Base-by-base conservation (phyloP, 2,797 vertebrate genomes). In the Myoxocephalus aenaeus region DNA sequence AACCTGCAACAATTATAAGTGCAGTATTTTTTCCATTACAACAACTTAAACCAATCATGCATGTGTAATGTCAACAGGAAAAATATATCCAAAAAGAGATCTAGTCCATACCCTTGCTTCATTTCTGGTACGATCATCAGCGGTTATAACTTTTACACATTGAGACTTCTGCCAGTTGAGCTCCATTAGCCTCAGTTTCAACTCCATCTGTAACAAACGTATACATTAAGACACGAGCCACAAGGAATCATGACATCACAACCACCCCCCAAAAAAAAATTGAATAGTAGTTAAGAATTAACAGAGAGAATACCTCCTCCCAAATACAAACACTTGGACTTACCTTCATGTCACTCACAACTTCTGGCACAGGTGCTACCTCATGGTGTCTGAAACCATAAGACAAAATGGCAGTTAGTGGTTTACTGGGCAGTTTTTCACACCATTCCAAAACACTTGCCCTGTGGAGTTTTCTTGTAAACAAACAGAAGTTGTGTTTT, bases 301-400 rank as follows among this genome's bases (percentile, higher is more conserved):
- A 7, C 13, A 42, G 8, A 65, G 36, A 61, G 8, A 38, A 56
- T n/a, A 4, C 6, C 11, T 51, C 7, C 1, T 0, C 5, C 10
- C 18, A 64, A 38, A 48, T 7, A 20, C 6, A 27, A 25, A 25
- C 2, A 36, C 38, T 3, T 25, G 67, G n/a, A 3, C 83, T 73
- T 80, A 94, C 95, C 94, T 96, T 96, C 95, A 96, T 95, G 71
- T 96, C 95, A 65, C 92, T 94, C 34, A 94, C 84, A 61, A 95
- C 93, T 70, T 96, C 95, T 70, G 94, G 90, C 20, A 95, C 83
- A 5, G 95, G 95, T 15, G 94, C 93, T 8, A 96, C 94, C 13
- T 95, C 90, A 67, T 96, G 95, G 82, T 94, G 94, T 84, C 95
- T 96, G 79, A 62, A 91, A 86, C 7, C 53, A 50, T 5, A 34